A percentile compares a stretch with the other conserved stretches of the same genome.
Conservation (phyloP, 2,113 vertebrate genomes). For the Pantherophis guttatus region DNA sequence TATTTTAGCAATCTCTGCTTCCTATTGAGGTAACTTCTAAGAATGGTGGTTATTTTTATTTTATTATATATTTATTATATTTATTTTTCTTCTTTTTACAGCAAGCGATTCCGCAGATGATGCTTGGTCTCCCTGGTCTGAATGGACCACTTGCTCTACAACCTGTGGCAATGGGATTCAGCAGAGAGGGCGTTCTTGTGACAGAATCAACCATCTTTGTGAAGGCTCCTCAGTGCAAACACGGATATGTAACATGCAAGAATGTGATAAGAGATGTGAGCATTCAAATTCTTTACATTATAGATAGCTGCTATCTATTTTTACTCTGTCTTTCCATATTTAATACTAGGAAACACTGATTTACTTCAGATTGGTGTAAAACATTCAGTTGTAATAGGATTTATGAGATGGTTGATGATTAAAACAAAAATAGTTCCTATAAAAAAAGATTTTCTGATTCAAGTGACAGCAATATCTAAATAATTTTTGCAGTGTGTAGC, state of each 20-base stretch:
- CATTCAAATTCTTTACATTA: background rate
- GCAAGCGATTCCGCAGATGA: constrained; percentile 83
- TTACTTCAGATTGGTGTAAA: background rate
- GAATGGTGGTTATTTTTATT: background rate
- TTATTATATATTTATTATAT: background rate
- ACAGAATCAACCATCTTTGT: constrained; percentile 94
- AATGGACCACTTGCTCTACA: constrained; percentile 95
- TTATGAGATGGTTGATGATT: background rate
- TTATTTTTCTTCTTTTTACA: constrained; percentile 43
- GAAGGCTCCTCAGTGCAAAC: constrained; percentile 97
- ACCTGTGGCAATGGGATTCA: constrained; percentile 94
- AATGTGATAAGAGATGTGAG: constrained; percentile 98
- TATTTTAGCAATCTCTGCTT: background rate
- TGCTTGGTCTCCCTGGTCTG: constrained; percentile 97
- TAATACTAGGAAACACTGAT: background rate
- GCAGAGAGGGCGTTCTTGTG: constrained; percentile 95
- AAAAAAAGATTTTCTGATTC: background rate
- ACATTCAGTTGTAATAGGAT: background rate
- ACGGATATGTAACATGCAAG: constrained; percentile 90
- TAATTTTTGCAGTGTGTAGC: background rate
- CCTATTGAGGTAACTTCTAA: background rate
- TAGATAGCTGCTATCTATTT: background rate
- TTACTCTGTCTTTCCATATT: background rate
- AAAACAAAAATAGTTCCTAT: background rate
- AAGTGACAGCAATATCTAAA: background rate